These are phyloP conservation scores for Galeopterus variegatus DNA, from an alignment of 2,113 vertebrate genomes.

Conservation along the genomic window DNA sequence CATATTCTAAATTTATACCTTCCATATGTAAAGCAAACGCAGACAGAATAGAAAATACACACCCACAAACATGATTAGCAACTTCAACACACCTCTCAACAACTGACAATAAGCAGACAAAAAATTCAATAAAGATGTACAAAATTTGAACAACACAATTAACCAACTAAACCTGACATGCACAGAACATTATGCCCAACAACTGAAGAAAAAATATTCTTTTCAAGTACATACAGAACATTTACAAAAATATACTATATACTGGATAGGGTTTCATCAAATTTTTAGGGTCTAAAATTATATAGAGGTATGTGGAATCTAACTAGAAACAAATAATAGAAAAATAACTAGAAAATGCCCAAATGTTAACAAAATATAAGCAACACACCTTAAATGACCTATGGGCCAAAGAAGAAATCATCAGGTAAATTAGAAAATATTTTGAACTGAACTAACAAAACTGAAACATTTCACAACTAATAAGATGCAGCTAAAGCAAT, in stretches of 20 bases:
- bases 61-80: neutral
- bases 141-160: constrained; percentile 5
- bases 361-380: neutral
- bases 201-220: constrained; percentile 1
- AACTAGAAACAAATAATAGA: constrained; percentile 37
- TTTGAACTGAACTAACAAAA: neutral
- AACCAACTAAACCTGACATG: neutral
- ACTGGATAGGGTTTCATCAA: neutral
- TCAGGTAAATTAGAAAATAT: neutral
- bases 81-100: constrained; percentile 1
- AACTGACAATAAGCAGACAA: neutral
- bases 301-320: neutral
- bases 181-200: neutral
- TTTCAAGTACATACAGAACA: neutral
- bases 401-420: neutral
- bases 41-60: neutral
- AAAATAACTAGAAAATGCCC: constrained; percentile 5
- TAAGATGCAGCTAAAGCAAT: neutral
- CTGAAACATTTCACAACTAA: neutral
- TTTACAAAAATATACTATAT: constrained; percentile 13
- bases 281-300: constrained; percentile 46
- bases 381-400: neutral
- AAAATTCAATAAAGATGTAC: neutral
- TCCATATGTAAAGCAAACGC: constrained; percentile 4
- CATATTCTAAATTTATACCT: neutral